Evolutionary conservation across 2,797 vertebrate genomes (phyloP), one percentile per base, ranked within the genome.

Genomic region (Erpetoichthys calabaricus): DNA sequence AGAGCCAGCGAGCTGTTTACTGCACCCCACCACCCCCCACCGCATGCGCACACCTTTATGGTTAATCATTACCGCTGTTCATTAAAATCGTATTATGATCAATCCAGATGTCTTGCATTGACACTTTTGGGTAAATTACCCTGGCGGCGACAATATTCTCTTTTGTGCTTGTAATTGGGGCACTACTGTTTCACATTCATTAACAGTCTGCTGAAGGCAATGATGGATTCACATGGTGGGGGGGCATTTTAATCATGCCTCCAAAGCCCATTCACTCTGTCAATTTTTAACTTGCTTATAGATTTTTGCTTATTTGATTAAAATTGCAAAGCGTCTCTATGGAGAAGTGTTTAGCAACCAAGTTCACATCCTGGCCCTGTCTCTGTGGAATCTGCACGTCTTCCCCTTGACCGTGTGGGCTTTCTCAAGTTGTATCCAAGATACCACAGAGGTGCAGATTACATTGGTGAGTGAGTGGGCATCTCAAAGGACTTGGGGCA

Each of bases 401-500:
- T 45, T 4, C 2, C n/a, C 42, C 61, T 56, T 65, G 60, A 54
- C 65, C 60, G 63, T 9, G 1, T 66, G 63, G 53, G 51, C 78
- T 73, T 78, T 75, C 82, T 25, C 25, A 25, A 25, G 25, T 25
- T 25, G 25, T 25, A 25, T 25, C 25, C 25, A 25, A 25, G 25
- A 25, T 25, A 25, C 25, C 25, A 25, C 25, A 25, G 25, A 25
- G 25, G 25, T 25, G 25, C 25, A 25, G 25, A 25, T 25, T 25
- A 25, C 25, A 25, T 25, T 25, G 25, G 25, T 25, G 25, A 25
- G 25, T 25, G 25, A 25, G 25, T 25, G 25, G 25, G 25, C 25
- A 25, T 25, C 25, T 25, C 2, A 25, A 25, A 25, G 25, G 25
- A 25, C 25, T 25, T 25, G 25, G 25, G 25, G 25, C 25, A 25